Conservation (phyloP, 2,113 vertebrate species). For the Nicator chloris region DNA sequence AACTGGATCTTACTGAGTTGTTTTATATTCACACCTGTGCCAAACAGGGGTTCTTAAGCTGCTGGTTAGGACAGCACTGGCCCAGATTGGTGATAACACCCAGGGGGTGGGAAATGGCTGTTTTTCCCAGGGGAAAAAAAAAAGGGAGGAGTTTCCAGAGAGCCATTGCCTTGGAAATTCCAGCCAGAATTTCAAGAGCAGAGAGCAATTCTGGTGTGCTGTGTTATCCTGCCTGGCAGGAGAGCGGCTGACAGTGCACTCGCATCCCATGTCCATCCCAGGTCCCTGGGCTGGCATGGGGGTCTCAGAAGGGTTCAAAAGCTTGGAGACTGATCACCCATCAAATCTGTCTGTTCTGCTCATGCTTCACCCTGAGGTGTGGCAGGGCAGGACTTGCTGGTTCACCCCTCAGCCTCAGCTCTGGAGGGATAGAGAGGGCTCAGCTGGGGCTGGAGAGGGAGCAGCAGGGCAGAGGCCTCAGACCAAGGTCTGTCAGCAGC, state of each 20-base stretch:
- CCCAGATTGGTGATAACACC: not conserved
- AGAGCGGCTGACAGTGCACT: not conserved
- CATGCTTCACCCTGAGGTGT: accelerated
- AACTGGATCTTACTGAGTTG: not conserved
- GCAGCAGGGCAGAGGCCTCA: not conserved
- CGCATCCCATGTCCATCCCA: not conserved
- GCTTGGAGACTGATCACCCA: not conserved
- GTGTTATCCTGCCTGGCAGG: not conserved
- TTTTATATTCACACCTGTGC: not conserved
- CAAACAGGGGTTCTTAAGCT: not conserved
- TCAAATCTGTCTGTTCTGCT: not conserved
- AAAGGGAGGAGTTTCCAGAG: not conserved
- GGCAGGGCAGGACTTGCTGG: not conserved
- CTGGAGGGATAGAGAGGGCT: not conserved
- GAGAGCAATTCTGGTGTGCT: not conserved
- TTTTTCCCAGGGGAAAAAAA: not conserved
- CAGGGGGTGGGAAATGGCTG: not conserved
- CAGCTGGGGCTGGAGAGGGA: not conserved
- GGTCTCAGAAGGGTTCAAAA: not conserved
- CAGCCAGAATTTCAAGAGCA: not conserved
- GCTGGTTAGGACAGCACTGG: not conserved
- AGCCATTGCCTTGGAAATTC: not conserved
- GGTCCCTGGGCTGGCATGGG: not conserved
- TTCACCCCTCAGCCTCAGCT: not conserved
- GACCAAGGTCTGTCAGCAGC: not conserved